These are phyloP conservation scores for Silurus meridionalis DNA, from an alignment of 2,113 vertebrate species.

Conservation along the genomic window DNA sequence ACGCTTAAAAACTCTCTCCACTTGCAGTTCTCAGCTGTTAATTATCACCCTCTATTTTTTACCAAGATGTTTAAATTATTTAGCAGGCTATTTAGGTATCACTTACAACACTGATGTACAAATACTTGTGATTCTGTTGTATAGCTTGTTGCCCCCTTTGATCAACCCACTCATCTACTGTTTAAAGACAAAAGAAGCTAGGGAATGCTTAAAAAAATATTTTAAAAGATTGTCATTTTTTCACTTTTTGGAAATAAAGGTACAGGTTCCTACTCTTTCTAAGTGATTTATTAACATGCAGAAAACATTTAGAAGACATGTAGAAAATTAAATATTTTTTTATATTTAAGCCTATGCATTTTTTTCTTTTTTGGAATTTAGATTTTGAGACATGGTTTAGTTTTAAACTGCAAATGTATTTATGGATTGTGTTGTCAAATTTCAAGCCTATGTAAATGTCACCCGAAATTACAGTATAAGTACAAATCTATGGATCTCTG, in stretches of 20 bases:
- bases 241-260: slow-evolving; percentile 8
- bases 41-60: slow-evolving; percentile 64
- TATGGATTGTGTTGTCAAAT: too few species aligned
- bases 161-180: slow-evolving; percentile 68
- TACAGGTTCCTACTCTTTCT: slow-evolving; percentile 38
- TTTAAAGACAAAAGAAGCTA: slow-evolving; percentile 64
- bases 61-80: slow-evolving; percentile 67
- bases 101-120: slow-evolving; percentile 52
- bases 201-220: slow-evolving; percentile 54
- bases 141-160: slow-evolving; percentile 64
- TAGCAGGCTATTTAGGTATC: slow-evolving; percentile 56
- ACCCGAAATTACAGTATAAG: too few species aligned
- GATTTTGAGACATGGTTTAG: too few species aligned
- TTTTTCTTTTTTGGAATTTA: too few species aligned
- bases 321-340: background rate
- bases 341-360: too few species aligned
- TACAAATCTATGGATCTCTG: too few species aligned
- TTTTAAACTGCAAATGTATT: too few species aligned
- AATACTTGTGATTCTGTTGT: slow-evolving; percentile 61
- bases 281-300: slow-evolving; percentile 7
- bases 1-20: slow-evolving; percentile 62
- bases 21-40: slow-evolving; percentile 67
- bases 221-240: slow-evolving; percentile 17
- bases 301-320: background rate
- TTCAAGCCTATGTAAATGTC: too few species aligned